phyloP scores from a whole-genome alignment of 1,140 invertebrate genomes.

The Macrobrachium nipponense region DNA sequence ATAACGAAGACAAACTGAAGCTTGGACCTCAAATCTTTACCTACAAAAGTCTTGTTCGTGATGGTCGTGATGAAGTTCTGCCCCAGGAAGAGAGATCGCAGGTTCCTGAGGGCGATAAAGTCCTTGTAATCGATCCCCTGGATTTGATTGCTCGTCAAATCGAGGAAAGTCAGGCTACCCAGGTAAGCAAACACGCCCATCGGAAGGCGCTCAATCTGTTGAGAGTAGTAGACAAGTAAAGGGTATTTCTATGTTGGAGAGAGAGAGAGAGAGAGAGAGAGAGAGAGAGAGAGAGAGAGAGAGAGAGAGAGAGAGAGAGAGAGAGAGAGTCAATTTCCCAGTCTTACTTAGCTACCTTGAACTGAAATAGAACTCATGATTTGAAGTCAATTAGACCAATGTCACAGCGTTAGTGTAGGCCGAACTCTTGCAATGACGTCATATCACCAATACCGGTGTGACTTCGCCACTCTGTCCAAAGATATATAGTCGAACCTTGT shows the following conservation, averaged over 20 bases:
- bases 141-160: slow-evolving; percentile 74
- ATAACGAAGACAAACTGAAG: no score
- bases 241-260: no score
- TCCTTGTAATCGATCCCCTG: slow-evolving; percentile 67
- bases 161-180: slow-evolving; percentile 70
- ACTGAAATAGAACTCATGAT: no score
- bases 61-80: slow-evolving; percentile 73
- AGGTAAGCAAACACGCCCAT: slow-evolving; percentile 43
- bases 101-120: slow-evolving; percentile 70
- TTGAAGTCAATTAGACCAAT: no score
- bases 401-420: no score
- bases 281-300: no score
- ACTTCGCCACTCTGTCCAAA: not conserved
- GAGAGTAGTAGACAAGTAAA: not conserved
- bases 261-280: no score
- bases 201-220: slow-evolving; percentile 56
- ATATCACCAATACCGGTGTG: no score
- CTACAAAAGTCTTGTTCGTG: slow-evolving; percentile 70
- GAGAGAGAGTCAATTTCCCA: no score
- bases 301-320: no score
- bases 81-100: slow-evolving; percentile 74
- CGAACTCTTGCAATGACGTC: not conserved
- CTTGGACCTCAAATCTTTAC: slow-evolving; percentile 42
- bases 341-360: no score
- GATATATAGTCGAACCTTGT: slow-evolving; percentile 13